phyloP scores from a whole-genome alignment of 2,888 invertebrate genomes.

The Chesias legatella region DNA sequence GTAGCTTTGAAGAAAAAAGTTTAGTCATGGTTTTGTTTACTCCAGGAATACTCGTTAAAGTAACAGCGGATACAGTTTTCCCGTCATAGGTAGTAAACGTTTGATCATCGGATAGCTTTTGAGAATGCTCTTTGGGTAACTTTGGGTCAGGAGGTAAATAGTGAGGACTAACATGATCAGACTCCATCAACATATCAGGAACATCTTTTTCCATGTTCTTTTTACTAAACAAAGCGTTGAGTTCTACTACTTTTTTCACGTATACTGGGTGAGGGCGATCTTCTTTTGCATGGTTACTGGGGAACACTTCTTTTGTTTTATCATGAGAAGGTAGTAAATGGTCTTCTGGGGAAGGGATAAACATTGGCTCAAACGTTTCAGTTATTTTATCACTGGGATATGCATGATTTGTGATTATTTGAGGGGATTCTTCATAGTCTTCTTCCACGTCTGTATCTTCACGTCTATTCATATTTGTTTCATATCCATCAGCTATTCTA shows the following conservation, averaged over 20 bases:
- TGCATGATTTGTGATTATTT: constrained; percentile 53
- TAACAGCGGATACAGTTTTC: constrained; percentile 84
- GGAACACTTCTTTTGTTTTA: constrained; percentile 66
- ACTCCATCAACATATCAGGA: constrained; percentile 84
- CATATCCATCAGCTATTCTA: constrained; percentile 60
- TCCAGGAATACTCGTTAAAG: constrained; percentile 79
- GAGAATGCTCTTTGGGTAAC: constrained; percentile 65
- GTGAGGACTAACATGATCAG: constrained; percentile 85
- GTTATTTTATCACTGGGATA: constrained; percentile 74
- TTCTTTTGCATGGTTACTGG: constrained; percentile 68
- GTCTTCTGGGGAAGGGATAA: constrained; percentile 88
- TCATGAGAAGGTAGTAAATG: constrained; percentile 66
- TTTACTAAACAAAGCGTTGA: constrained; percentile 58
- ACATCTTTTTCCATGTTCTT: constrained; percentile 68
- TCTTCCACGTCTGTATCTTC: constrained; percentile 72
- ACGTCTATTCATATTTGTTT: constrained; percentile 66
- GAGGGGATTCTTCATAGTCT: constrained; percentile 68
- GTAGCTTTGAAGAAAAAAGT: constrained; percentile 65
- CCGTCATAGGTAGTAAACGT: constrained; percentile 88
- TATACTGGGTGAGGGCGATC: constrained; percentile 75
- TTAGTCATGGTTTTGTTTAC: constrained; percentile 52
- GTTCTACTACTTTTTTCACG: constrained; percentile 57
- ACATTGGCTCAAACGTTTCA: constrained; percentile 88
- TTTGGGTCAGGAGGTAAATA: constrained; percentile 86
- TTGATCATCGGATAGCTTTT: constrained; percentile 57